Base-by-base conservation (phyloP, 2,797 vertebrate species). In the Simalia tracyae region DNA sequence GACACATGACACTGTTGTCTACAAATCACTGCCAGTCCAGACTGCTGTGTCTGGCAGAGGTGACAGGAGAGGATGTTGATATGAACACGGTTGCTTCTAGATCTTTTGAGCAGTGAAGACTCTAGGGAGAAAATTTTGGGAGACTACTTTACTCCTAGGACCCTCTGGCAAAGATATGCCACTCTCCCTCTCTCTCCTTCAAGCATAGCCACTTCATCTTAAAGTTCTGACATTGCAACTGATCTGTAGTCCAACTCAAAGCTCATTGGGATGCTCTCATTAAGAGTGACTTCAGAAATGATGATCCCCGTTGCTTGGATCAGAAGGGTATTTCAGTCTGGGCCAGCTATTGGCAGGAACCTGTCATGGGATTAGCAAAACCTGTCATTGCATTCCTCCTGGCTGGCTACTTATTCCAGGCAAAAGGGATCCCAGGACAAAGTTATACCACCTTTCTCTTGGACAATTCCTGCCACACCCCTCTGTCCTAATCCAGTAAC, bases 1-100 rank as follows among this genome's bases (percentile, higher is more conserved):
- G 95, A 89, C 96, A 92, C 90, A 94, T 95, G 95, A 96, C 94
- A 87, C 95, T 93, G 96, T 97, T 97, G 97, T 94, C 94, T 93
- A 86, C 90, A 91, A 91, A 91, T 91, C 57, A 89, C 8, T 89
- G 4, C 84, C 57, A 66, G 56, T 50, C 66, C 66, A 64, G 76
- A 59, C 50, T 15, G 24, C 36, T 72, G 15, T 42, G 57, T 63
- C n/a, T 46, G 68, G 86, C 22, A 85, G 63, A 88, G 1, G 54
- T 59, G 63, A 86, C 63, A 28, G 84, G 15, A 59, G 24, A 63
- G 54, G 60, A 24, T 3, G 22, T 50, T 36, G 57, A 95, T 95
- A 92, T 95, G 96, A 95, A 94, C 90, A 4, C 10, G n/a, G 24
- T 28, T 64, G 46, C 50, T 90, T 12, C 26, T 46, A 87, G 84